phyloP scores from a whole-genome alignment of 2,113 vertebrate species.

The Saimiri boliviensis region DNA sequence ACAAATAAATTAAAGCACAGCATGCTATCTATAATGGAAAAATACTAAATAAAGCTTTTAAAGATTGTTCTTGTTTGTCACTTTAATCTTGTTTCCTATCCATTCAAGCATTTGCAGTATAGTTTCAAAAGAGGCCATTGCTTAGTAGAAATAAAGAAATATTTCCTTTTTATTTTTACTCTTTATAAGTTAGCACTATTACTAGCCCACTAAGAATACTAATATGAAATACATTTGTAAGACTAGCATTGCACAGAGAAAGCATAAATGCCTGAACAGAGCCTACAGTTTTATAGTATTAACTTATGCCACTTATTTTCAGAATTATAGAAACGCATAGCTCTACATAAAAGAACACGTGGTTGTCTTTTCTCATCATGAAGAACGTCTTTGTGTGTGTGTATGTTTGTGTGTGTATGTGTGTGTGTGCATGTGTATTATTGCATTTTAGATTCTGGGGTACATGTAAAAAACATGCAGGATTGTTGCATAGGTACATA shows the following conservation, averaged over 20 bases:
- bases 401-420: too few relatives aligned
- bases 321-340: neutral
- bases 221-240: neutral
- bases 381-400: neutral
- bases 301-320: constrained; percentile 6
- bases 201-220: neutral
- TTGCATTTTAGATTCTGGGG: too few relatives aligned
- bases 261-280: neutral
- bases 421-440: too few relatives aligned
- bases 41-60: neutral
- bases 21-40: neutral
- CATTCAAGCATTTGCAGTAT: neutral
- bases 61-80: neutral
- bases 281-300: neutral
- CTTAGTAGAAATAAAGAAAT: constrained; percentile 45
- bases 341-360: constrained; percentile 6
- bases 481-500: too few relatives aligned
- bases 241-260: neutral
- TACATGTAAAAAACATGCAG: too few relatives aligned
- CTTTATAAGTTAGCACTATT: neutral
- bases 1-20: neutral
- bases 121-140: constrained; percentile 35
- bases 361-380: neutral
- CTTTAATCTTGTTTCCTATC: constrained; percentile 24
- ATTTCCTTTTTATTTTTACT: neutral